Evolutionary conservation across 2,888 invertebrate species (phyloP), one percentile per base, ranked within the genome.

Genomic region (Phymatocera aterrima): DNA sequence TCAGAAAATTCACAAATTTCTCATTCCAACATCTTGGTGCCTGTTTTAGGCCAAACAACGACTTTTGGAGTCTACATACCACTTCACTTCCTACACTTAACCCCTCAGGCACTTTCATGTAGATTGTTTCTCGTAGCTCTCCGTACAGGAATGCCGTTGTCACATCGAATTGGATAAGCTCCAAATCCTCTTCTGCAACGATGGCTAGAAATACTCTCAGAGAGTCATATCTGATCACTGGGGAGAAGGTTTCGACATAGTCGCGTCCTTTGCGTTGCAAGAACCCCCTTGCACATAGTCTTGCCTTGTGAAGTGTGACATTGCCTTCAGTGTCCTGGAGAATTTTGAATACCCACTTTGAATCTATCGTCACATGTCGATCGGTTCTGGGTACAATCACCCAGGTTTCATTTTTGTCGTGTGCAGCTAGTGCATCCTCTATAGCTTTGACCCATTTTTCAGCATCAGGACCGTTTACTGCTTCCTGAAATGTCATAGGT

Each of bases 21-120:
- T 81, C 78, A 75, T 87, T 85, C 87, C 88, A 89, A 54, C 83
- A 84, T 34, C 87, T 70, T 24, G 87, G 83, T 68, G 84, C 84
- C 80, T 88, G 87, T 77, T 87, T 87, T 1, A 89, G 81, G 10
- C 88, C 87, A 82, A 89, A 89, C 31, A 89, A 57, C 61, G 85
- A 84, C 78, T 83, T 85, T 12, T 82, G 82, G 4, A 89, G 74
- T 46, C 81, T 77, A 79, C 87, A 89, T 2, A 81, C 79, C 8
- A 82, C 84, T 34, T 8, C 78, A 61, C 70, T 51, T 43, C 57
- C 2, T 12, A 48, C 48, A 21, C 48, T 61, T 18, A 81, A 85
- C 12, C 87, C 87, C 68, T 84, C 81, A 40, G 88, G 88, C 37
- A 88, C 85, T 40, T 85, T 79, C 85, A 87, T 86, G 60, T 82